Evolutionary conservation across 2,888 invertebrate genomes (phyloP).

Genomic region (Scaptomyza cyrtandrae): DNA sequence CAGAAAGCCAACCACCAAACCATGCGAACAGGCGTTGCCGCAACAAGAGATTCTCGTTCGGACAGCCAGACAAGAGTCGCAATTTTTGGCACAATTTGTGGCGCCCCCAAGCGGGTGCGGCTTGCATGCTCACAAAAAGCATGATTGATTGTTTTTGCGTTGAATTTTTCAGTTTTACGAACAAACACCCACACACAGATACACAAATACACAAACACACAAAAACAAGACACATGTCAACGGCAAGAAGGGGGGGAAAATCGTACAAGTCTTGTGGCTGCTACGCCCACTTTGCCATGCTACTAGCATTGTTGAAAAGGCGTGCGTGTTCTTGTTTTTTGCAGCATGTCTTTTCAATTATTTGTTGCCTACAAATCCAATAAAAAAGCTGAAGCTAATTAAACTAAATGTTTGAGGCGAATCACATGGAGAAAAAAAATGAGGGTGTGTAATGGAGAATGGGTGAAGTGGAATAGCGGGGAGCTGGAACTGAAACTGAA

Average conservation of each 20-base stretch:
- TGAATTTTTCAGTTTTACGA: slow-evolving; percentile 42
- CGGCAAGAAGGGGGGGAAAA: slow-evolving; percentile 57
- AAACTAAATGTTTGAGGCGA: slow-evolving; percentile 45
- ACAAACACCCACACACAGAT: slow-evolving; percentile 3
- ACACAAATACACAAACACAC: slow-evolving; percentile 3
- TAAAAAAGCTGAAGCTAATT: slow-evolving; percentile 67
- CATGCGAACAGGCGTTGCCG: neutral
- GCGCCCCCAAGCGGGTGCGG: slow-evolving; percentile 18
- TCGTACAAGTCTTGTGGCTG: slow-evolving; percentile 57
- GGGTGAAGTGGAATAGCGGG: neutral
- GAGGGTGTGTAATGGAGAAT: too few species aligned
- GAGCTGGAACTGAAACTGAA: slow-evolving; percentile 42
- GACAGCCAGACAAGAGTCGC: slow-evolving; percentile 5
- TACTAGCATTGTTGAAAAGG: slow-evolving; percentile 6
- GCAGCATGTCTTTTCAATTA: slow-evolving; percentile 52
- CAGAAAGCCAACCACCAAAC: neutral
- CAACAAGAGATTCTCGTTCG: slow-evolving; percentile 13
- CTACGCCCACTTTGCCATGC: slow-evolving; percentile 19
- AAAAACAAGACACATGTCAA: slow-evolving; percentile 65
- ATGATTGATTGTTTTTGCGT: slow-evolving; percentile 72
- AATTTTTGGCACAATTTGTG: slow-evolving; percentile 53
- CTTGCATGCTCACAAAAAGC: slow-evolving; percentile 33
- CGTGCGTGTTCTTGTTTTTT: slow-evolving; percentile 4
- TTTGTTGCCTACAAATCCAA: slow-evolving; percentile 59
- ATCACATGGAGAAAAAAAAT: neutral